Conservation (phyloP, 2,797 vertebrate genomes). For the Pitangus sulphuratus region DNA sequence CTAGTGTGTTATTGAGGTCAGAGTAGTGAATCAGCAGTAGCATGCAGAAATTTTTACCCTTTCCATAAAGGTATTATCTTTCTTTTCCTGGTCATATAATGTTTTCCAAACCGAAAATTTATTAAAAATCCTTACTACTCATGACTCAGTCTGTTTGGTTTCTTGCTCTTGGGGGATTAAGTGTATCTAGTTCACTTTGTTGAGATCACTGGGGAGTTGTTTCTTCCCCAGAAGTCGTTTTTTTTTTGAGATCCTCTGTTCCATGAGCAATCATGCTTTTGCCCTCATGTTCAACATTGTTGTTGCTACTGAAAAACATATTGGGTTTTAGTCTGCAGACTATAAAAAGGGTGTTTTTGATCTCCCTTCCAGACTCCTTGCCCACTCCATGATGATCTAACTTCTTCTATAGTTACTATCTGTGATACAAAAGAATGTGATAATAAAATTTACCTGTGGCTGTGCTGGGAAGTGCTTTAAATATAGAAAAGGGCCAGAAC, state of each 20-base stretch:
- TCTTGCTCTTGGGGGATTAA: not conserved
- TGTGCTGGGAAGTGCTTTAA: not conserved
- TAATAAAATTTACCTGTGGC: not conserved
- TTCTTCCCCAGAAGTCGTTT: not conserved
- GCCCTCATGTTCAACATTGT: not conserved
- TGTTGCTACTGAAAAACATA: not conserved
- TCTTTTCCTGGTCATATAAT: not conserved
- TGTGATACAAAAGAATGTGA: not conserved
- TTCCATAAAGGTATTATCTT: not conserved
- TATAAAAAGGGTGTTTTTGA: not conserved
- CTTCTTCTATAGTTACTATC: not conserved
- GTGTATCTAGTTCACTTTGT: not conserved
- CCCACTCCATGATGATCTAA: not conserved
- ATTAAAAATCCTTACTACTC: not conserved
- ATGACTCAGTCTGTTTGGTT: not conserved
- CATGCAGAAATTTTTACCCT: not conserved
- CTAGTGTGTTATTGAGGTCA: not conserved
- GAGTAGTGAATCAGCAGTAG: not conserved
- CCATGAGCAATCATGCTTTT: not conserved
- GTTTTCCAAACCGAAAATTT: not conserved
- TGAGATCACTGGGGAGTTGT: not conserved
- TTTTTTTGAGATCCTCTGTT: not conserved
- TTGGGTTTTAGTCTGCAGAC: not conserved
- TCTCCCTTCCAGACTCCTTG: not conserved
- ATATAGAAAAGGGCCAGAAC: not conserved